Conservation (phyloP, 2,113 vertebrate genomes). For the Eptatretus burgeri region DNA sequence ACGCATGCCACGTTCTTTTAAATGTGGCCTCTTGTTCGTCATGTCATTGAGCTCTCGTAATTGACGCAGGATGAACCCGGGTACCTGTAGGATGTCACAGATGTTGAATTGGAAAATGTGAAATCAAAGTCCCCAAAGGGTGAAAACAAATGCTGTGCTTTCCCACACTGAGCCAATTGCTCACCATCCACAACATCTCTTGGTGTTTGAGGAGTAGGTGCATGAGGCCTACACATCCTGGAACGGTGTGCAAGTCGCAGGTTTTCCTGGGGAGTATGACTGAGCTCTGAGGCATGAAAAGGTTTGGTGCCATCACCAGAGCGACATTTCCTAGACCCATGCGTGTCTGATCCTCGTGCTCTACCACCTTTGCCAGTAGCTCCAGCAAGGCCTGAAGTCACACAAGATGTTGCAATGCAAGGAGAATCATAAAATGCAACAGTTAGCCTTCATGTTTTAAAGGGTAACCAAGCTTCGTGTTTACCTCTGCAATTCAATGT, state of each 20-base stretch:
- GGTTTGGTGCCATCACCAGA: constrained; percentile 86
- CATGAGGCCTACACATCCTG: not conserved
- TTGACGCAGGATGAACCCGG: not conserved
- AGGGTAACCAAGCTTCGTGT: not conserved
- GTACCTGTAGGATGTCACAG: not conserved
- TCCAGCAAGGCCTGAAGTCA: constrained; percentile 48
- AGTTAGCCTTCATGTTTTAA: not conserved
- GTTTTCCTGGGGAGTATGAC: not conserved
- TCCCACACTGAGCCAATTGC: not conserved
- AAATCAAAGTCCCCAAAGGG: too few relatives aligned
- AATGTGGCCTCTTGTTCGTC: constrained; percentile 3
- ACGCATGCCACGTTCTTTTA: not conserved
- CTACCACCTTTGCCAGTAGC: constrained; percentile 64
- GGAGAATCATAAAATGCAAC: constrained; percentile 8
- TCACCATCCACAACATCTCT: not conserved
- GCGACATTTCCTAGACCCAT: constrained; percentile 81
- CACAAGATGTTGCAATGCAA: constrained; percentile 11
- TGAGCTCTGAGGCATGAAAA: constrained; percentile 36
- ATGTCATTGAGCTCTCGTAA: not conserved
- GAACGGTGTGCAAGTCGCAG: not conserved
- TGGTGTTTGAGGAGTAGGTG: constrained; percentile 2
- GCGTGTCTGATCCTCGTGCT: constrained; percentile 54
- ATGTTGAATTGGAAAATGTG: too few relatives aligned
- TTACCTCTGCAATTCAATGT: too few relatives aligned
- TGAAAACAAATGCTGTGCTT: too few relatives aligned